Percentiles rank a stretch among this genome's conserved stretches.
phyloP scores from a whole-genome alignment of 2,113 vertebrate genomes.

The Nanger granti region DNA sequence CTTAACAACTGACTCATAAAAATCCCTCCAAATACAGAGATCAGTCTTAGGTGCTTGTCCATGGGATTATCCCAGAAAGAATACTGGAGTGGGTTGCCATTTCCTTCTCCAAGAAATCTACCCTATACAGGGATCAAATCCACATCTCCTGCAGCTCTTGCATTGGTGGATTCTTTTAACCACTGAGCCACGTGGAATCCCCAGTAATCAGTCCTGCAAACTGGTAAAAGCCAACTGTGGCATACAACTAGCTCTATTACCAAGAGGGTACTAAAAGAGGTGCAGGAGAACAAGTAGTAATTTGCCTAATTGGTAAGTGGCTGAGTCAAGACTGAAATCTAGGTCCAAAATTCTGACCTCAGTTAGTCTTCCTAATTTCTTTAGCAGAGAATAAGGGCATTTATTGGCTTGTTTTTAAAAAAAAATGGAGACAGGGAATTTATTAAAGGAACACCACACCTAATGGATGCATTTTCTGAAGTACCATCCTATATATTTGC shows the following conservation, averaged over 20 bases:
- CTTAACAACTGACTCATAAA: conserved; percentile 32
- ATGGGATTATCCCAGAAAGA: not conserved
- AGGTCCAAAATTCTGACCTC: not conserved
- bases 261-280: not conserved
- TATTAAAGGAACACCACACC: not conserved
- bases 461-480: not conserved
- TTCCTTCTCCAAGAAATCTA: not conserved
- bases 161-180: not conserved
- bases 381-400: not conserved
- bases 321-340: not conserved
- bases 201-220: not conserved
- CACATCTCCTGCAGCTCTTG: not conserved
- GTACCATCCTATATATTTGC: not conserved
- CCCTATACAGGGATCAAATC: not conserved
- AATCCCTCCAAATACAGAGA: not conserved
- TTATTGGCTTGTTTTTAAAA: not conserved
- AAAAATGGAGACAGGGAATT: not conserved
- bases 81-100: not conserved
- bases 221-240: not conserved
- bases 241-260: not conserved
- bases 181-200: not conserved
- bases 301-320: not conserved
- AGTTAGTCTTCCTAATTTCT: not conserved
- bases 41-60: not conserved
- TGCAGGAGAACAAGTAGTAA: not conserved